Evolutionary conservation across 2,113 vertebrate genomes (phyloP), one percentile per base, ranked within the genome.

Genomic region (Nerophis lumbriciformis): DNA sequence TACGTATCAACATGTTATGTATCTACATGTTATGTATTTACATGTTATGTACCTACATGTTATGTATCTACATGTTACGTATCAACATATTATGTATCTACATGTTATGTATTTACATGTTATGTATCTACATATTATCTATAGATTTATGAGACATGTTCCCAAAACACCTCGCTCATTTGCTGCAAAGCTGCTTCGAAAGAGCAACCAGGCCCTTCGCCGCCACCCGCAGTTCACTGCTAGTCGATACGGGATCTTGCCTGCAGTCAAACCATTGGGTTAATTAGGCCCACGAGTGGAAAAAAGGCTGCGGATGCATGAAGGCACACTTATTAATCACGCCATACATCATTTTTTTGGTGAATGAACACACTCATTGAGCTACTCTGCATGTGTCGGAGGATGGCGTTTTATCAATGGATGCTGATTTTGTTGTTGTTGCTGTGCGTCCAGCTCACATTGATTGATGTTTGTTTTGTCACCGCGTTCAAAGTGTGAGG

Each of bases 231-330:
- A 39, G 65, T 72, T 79, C 42, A 70, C 37, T 64, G 65, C 8
- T 51, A 45, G 69, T 10, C 48, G 19, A 71, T 62, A 63, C 54
- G 38, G 48, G 59, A 51, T 63, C 72, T 65, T 60, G 69, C 66
- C 52, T 61, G 7, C 80, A 83, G 77, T 66, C 39, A 63, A 69
- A 63, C 70, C 57, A 73, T 78, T 77, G 37, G 48, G 66, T 72
- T 83, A 83, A 89, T 84, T 84, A 78, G 64, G 68, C 75, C 80
- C 70, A 72, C 37, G 75, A 66, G 69, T 79, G 52, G 28, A 67
- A 62, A 59, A 66, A 48, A 62, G 73, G 45, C 76, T 54, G 53
- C 53, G 37, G 36, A 54, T 16, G 19, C 53, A 54, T 54, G 12
- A 37, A 36, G 11, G 53, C 19, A 11, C 53, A 54, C 15, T 28